A percentile compares a stretch with the other conserved stretches of the same genome.
Conservation (phyloP, 2,888 invertebrate genomes). For the Noctua pronuba region DNA sequence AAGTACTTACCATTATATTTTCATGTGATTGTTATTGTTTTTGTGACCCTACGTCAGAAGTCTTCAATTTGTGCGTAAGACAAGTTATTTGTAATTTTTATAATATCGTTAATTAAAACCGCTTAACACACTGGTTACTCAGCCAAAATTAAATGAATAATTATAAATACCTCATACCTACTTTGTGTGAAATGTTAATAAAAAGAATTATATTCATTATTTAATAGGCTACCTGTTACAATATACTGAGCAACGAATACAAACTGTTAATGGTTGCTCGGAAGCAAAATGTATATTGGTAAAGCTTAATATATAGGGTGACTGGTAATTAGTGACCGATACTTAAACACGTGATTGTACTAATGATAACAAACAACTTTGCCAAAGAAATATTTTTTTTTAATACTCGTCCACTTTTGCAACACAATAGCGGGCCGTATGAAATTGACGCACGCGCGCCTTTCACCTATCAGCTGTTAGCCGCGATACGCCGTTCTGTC, state of each 20-base stretch:
- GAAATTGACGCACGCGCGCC: no score
- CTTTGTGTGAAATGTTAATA: slow-evolving; percentile 14
- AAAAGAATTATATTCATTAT: slow-evolving; percentile 1
- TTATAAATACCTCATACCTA: neutral
- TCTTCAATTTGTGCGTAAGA: neutral
- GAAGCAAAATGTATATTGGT: neutral
- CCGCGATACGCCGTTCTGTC: no score
- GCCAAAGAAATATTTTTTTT: no score
- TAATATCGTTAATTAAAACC: neutral
- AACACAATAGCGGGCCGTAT: no score
- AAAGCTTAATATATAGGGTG: neutral
- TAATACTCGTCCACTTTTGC: no score
- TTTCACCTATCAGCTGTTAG: no score
- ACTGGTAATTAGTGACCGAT: no score
- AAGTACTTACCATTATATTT: slow-evolving; percentile 3
- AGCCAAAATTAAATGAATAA: slow-evolving; percentile 10
- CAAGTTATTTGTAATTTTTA: slow-evolving; percentile 8
- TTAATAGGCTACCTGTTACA: slow-evolving; percentile 6
- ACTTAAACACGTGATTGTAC: no score
- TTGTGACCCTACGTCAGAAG: neutral
- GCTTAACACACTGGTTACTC: neutral
- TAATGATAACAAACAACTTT: no score
- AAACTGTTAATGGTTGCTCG: slow-evolving; percentile 22
- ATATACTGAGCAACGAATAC: slow-evolving; percentile 22
- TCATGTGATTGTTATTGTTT: slow-evolving; percentile 22